Percentiles rank a stretch among this genome's conserved stretches.
Conservation (phyloP, 2,888 invertebrate genomes). For the Lepetodrilus schrolli region DNA sequence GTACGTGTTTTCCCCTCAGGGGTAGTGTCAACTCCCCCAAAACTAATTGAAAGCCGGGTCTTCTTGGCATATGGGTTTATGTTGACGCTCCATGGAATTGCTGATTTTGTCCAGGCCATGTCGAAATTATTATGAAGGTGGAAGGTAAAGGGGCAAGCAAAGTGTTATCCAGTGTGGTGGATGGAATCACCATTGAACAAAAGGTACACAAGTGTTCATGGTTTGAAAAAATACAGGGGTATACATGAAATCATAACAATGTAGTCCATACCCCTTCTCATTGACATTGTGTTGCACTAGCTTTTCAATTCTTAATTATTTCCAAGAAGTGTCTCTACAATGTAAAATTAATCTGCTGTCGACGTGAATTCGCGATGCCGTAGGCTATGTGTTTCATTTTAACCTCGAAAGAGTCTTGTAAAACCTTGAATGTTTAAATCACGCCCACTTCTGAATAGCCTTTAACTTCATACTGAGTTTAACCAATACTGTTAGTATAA, state of each 20-base stretch:
- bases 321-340: slow-evolving; percentile 2
- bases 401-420: neutral
- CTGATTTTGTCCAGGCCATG: slow-evolving; percentile 23
- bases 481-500: neutral
- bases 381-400: slow-evolving; percentile 2
- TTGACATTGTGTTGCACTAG: neutral
- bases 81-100: neutral
- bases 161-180: neutral
- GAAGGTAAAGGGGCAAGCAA: slow-evolving; percentile 23
- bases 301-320: slow-evolving; percentile 8
- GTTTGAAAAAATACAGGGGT: neutral
- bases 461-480: neutral
- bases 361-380: neutral
- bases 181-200: slow-evolving; percentile 2
- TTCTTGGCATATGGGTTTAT: neutral
- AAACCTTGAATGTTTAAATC: neutral
- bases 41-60: slow-evolving; percentile 19
- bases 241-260: neutral
- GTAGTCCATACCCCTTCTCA: neutral
- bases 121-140: slow-evolving; percentile 10
- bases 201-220: slow-evolving; percentile 9
- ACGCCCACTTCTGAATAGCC: neutral
- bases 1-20: neutral
- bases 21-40: slow-evolving; percentile 6
- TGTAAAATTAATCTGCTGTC: slow-evolving; percentile 3